phyloP scores from a whole-genome alignment of 2,113 vertebrate genomes.

The Solea solea region DNA sequence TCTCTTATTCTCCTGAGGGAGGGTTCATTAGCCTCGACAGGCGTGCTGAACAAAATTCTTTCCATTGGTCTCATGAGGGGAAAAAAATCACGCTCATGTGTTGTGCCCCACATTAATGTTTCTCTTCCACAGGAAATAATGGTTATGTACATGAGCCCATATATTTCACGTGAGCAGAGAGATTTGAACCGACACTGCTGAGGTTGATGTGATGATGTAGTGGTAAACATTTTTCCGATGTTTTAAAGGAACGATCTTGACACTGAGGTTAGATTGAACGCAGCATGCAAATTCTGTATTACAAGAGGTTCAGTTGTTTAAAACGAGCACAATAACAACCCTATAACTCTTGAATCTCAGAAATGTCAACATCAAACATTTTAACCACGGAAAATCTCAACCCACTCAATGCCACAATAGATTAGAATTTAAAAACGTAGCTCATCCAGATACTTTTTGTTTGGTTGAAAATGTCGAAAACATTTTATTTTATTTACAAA shows the following conservation, averaged over 20 bases:
- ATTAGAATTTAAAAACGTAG: conserved; percentile 21
- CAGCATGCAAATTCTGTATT: no score
- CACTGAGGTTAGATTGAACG: neutral
- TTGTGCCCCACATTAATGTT: neutral
- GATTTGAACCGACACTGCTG: neutral
- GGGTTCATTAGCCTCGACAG: neutral
- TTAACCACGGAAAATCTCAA: neutral
- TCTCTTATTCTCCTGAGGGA: neutral
- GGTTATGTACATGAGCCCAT: neutral
- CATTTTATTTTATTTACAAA: neutral
- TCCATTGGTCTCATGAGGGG: neutral
- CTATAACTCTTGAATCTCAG: neutral
- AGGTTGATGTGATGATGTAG: neutral
- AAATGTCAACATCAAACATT: neutral
- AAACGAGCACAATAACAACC: neutral
- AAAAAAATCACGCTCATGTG: neutral
- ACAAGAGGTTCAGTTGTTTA: neutral
- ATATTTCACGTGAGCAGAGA: conserved; percentile 7
- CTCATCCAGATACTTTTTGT: neutral
- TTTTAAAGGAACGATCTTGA: neutral
- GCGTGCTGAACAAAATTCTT: neutral
- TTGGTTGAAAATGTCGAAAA: neutral
- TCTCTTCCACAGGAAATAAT: neutral
- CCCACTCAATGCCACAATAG: neutral
- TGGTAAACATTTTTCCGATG: neutral